Conservation (phyloP, 2,797 vertebrate species). For the Helicolenus hilgendorfi region DNA sequence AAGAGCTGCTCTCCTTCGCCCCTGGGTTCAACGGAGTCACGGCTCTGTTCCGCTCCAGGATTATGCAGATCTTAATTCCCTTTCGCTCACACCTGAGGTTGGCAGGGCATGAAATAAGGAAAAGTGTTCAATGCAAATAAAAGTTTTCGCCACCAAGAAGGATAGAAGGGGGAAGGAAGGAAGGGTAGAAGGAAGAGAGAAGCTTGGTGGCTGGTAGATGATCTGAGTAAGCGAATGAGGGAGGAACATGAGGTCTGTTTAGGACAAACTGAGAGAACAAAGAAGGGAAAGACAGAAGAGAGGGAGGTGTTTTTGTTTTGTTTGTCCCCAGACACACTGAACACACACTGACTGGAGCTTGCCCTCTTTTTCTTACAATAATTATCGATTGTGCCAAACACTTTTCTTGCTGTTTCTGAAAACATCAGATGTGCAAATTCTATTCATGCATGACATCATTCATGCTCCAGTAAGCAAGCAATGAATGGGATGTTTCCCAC, state of each 20-base stretch:
- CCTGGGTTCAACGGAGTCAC: slow-evolving; percentile 75
- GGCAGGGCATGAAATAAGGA: slow-evolving; percentile 89
- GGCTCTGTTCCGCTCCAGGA: slow-evolving; percentile 72
- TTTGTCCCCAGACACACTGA: slow-evolving; percentile 13
- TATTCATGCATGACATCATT: background rate
- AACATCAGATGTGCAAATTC: background rate
- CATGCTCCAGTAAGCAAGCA: background rate
- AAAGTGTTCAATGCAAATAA: slow-evolving; percentile 80
- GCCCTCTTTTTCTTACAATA: background rate
- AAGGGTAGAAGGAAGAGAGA: background rate
- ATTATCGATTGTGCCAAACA: background rate
- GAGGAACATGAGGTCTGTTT: background rate
- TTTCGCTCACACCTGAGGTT: slow-evolving; percentile 84
- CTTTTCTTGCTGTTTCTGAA: background rate
- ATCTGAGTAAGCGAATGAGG: slow-evolving; percentile 7
- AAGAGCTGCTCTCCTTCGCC: slow-evolving; percentile 64
- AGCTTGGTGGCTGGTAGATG: background rate
- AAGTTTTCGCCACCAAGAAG: slow-evolving; percentile 67
- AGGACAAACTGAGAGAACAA: background rate
- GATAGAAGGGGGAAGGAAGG: background rate
- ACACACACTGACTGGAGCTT: slow-evolving; percentile 3
- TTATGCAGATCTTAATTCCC: slow-evolving; percentile 88
- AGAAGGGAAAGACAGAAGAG: background rate
- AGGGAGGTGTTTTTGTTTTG: background rate
- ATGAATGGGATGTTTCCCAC: background rate